Conservation (phyloP, 2,113 vertebrate genomes). For the Ctenodactylus gundi region DNA sequence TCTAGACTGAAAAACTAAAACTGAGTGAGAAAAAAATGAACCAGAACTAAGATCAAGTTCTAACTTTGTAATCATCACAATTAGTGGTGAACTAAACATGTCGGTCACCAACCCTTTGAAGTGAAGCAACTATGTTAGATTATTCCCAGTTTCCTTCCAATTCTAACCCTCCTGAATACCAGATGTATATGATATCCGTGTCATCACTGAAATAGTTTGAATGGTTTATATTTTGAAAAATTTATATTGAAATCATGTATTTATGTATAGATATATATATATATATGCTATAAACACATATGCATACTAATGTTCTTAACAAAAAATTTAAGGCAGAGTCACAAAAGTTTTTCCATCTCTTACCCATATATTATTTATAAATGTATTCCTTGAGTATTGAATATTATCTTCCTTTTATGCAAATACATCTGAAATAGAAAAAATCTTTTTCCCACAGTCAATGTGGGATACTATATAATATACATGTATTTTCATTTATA, state of each 20-base stretch:
- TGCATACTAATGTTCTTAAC: neutral
- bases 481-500: neutral
- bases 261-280: too few relatives aligned
- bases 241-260: too few relatives aligned
- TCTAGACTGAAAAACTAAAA: neutral
- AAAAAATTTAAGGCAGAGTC: slow-evolving; percentile 16
- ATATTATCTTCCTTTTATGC: neutral
- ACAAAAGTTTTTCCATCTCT: neutral
- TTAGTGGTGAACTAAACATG: neutral
- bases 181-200: neutral
- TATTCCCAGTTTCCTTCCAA: neutral
- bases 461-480: neutral
- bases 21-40: neutral
- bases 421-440: neutral
- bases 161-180: neutral
- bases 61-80: neutral
- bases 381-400: neutral
- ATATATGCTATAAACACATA: neutral
- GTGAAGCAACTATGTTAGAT: neutral
- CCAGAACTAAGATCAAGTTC: neutral
- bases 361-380: slow-evolving; percentile 41
- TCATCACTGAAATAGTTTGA: neutral
- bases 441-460: slow-evolving; percentile 6
- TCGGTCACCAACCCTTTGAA: neutral
- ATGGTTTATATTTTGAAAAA: neutral